Conservation (phyloP, 2,113 vertebrate species). For the Gymnocephalus cernua region DNA sequence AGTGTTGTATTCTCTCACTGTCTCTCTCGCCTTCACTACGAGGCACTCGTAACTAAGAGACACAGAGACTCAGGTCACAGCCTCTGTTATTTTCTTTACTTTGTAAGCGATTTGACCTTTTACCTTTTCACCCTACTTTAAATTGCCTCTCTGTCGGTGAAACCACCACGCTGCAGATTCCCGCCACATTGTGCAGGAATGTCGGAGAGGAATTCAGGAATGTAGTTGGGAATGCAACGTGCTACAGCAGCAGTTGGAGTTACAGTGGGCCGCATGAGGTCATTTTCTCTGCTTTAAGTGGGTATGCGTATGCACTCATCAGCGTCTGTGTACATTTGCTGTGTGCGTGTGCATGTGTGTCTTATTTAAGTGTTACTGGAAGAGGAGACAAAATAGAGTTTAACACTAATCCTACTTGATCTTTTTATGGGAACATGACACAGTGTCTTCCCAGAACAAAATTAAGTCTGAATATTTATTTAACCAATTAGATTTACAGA, state of each 20-base stretch:
- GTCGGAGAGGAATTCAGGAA: slow-evolving; percentile 61
- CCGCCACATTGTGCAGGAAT: slow-evolving; percentile 56
- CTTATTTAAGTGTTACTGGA: slow-evolving; percentile 33
- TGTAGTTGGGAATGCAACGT: slow-evolving; percentile 57
- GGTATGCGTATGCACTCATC: slow-evolving; percentile 3
- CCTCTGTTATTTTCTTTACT: slow-evolving; percentile 1
- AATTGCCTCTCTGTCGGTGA: slow-evolving; percentile 18
- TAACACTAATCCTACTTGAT: slow-evolving; percentile 44
- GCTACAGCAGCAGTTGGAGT: slow-evolving; percentile 43
- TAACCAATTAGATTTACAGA: neutral
- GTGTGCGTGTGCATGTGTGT: neutral
- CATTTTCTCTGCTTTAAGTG: slow-evolving; percentile 26
- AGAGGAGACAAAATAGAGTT: slow-evolving; percentile 21
- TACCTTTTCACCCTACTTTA: slow-evolving; percentile 18
- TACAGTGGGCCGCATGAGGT: slow-evolving; percentile 36
- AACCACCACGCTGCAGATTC: slow-evolving; percentile 49
- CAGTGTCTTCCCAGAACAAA: slow-evolving; percentile 32
- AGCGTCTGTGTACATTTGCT: neutral
- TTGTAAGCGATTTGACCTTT: slow-evolving; percentile 6
- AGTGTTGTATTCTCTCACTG: neutral
- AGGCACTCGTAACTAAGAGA: neutral
- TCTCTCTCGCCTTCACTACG: neutral
- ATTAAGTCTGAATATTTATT: slow-evolving; percentile 37
- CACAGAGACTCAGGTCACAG: neutral
- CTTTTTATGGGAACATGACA: slow-evolving; percentile 50